Evolutionary conservation across 2,888 invertebrate genomes (phyloP), one percentile per base, ranked within the genome.

Genomic region (Digitonthophagus gazella): DNA sequence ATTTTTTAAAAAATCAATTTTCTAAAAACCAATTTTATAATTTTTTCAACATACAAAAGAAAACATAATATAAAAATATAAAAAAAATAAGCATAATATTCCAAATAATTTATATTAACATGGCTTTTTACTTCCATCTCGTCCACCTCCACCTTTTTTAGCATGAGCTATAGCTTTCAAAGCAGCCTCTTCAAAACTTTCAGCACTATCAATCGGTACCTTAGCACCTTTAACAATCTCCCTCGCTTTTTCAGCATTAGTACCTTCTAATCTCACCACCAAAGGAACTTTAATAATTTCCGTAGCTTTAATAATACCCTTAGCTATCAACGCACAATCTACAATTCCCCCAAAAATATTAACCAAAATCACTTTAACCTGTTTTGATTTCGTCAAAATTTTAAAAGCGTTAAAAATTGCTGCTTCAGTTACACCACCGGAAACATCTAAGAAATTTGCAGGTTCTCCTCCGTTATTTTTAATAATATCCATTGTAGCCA

Each of bases 401-500:
- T 89, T 88, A 82, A 97, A 92, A 1, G 97, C 97, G 75, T 94
- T 90, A 66, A 90, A 87, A 0, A 97, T 96, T 85, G 96, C 96
- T 15, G 91, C 87, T 78, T 96, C 96, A 61, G 92, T 93, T 0
- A 97, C 98, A 68, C 91, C 91, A 67, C 98, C 98, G n/a, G 98
- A 97, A 63, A 96, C 92, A 80, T 98, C 98, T 64, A 98, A 85
- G 83, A 98, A 98, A 83, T 98, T 98, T 0, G 98, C 98, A 3
- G 98, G 97, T 73, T 87, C 89, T 8, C 97, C 97, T 14, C 97
- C 97, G 82, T 95, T 91, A 64, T 97, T 83, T 78, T 93, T 94
- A 71, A 98, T 96, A 61, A 97, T 94, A 80, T 98, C 98, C 97
- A 98, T 96, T 6, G 98, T 98, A 2, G 97, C 98, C 98, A 98